Base-by-base conservation (phyloP, 2,113 vertebrate genomes). In the Arizona elegans region DNA sequence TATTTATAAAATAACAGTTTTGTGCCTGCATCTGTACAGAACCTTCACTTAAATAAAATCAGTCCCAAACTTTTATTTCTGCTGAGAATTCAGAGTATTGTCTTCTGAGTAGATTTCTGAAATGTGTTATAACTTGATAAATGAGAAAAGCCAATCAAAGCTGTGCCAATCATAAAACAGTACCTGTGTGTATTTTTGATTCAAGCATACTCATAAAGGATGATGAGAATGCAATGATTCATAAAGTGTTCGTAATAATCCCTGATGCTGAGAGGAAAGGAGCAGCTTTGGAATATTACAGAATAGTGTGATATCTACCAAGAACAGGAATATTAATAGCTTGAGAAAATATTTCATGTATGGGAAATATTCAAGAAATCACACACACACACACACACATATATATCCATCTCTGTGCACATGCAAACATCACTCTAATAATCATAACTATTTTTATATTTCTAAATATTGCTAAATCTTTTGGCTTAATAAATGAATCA, bases 401-500 rank as follows among this genome's bases (percentile, higher is more conserved):
- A 29, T 11, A 24, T 12, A 29, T 70, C 29, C 65, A 33, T 70
- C 65, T 62, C 62, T 65, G 86, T 86, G 23, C 29, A 47, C 92
- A 93, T 58, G 23, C 88, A 92, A 91, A 89, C 58, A 89, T 91
- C 94, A 19, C 23, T 91, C 1, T 94, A 26, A 5, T 91, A 38
- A 26, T 94, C 93, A 87, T 12, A 56, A 54, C 86, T 65, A 24
- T 8, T 91, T 75, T 38, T 87, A 90, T 81, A 87, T 96, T 96
- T 94, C 95, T 88, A 93, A 91, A 91, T 70, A 59, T 95, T 96
- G 94, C 93, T 86, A 92, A 92, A 92, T 91, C n/a, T 24, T 56
- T 3, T 87, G 91, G 93, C 91, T 90, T 94, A 95, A 95, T 93
- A 19, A 96, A 96, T 96, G 94, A 91, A 93, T 87, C 1, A 95